phyloP scores from a whole-genome alignment of 2,888 invertebrate genomes.

The Mellilla xanthometata region DNA sequence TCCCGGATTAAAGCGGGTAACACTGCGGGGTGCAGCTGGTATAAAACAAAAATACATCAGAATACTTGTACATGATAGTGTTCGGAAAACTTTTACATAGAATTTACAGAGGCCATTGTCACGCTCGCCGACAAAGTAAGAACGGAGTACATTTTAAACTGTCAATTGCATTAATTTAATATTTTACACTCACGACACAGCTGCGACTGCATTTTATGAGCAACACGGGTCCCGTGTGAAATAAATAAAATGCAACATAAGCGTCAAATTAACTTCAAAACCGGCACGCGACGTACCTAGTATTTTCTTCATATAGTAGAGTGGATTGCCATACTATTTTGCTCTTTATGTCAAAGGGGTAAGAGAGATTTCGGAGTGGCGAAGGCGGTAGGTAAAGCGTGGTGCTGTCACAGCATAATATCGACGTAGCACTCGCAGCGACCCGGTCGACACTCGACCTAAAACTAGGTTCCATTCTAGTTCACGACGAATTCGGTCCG shows the following conservation, averaged over 20 bases:
- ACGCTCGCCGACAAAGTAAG: neutral
- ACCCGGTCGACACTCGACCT: constrained; percentile 73
- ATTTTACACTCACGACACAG: constrained; percentile 35
- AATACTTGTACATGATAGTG: no score
- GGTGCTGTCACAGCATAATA: constrained; percentile 53
- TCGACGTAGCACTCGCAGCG: constrained; percentile 53
- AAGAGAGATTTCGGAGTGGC: constrained; percentile 33
- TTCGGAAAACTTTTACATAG: no score
- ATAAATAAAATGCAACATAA: constrained; percentile 57
- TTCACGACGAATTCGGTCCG: constrained; percentile 45
- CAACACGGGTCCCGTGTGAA: constrained; percentile 45
- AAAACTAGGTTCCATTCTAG: constrained; percentile 44
- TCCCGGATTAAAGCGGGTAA: no score
- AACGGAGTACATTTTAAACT: neutral
- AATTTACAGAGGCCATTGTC: neutral
- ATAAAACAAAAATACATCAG: no score
- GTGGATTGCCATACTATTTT: constrained; percentile 38
- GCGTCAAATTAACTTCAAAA: constrained; percentile 54
- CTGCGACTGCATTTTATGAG: constrained; percentile 47
- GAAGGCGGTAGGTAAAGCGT: constrained; percentile 34
- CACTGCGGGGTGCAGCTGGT: no score
- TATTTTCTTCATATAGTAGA: constrained; percentile 26
- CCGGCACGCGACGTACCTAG: constrained; percentile 49
- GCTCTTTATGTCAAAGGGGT: constrained; percentile 36
- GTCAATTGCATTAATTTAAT: constrained; percentile 11